A percentile compares a stretch with the other conserved stretches of the same genome.
Conservation (phyloP, 2,888 invertebrate species). For the Erebia ligea region DNA sequence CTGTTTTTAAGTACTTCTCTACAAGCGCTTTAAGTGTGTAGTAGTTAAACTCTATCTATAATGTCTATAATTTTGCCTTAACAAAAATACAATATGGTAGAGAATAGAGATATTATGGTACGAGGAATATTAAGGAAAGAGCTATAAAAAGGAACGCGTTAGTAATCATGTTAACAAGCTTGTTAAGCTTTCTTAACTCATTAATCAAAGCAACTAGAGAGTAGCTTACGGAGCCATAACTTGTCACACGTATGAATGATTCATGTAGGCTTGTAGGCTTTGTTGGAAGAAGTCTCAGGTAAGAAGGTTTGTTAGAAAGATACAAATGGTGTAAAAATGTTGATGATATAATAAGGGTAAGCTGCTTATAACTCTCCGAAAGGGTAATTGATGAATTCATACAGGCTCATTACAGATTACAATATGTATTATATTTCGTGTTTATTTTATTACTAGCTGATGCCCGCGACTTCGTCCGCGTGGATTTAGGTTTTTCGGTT, state of each 20-base stretch:
- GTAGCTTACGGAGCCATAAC: constrained; percentile 19
- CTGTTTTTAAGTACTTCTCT: not conserved
- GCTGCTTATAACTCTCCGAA: constrained; percentile 9
- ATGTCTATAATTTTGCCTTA: not conserved
- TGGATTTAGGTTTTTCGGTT: too few species aligned
- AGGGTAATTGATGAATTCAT: not conserved
- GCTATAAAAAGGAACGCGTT: constrained; percentile 11
- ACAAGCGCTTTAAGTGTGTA: not conserved
- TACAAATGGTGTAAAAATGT: constrained; percentile 4
- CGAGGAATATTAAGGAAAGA: constrained; percentile 1
- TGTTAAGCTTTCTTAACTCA: constrained; percentile 25
- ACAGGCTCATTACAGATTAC: not conserved
- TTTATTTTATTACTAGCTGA: too few species aligned
- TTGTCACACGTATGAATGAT: constrained; percentile 27
- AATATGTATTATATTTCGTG: too few species aligned
- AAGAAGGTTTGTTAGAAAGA: constrained; percentile 2
- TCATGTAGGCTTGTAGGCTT: constrained; percentile 24
- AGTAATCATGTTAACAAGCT: constrained; percentile 12
- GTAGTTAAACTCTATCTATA: not conserved
- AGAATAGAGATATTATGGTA: not conserved
- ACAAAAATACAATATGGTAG: not conserved
- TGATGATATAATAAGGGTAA: constrained; percentile 1
- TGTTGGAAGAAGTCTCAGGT: constrained; percentile 11
- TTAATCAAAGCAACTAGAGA: constrained; percentile 23
- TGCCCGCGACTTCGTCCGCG: too few species aligned